phyloP scores from a whole-genome alignment of 2,888 invertebrate genomes.

The Stenolophus ochropezus region DNA sequence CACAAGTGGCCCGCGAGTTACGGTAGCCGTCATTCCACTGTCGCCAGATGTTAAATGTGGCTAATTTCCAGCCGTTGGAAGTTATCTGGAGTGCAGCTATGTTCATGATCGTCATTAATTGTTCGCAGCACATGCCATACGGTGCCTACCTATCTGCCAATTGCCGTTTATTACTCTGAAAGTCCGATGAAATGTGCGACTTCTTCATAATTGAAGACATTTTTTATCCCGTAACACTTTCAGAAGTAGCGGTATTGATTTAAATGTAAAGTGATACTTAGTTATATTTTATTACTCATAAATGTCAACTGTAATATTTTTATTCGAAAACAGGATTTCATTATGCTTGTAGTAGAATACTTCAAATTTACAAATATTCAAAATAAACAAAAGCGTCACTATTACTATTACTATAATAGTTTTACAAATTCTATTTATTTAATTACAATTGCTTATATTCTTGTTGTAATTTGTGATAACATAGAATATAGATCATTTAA shows the following conservation, averaged over 20 bases:
- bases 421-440: too few relatives aligned
- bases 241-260: neutral
- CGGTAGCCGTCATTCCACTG: neutral
- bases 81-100: conserved; percentile 1
- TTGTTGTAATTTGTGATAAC: too few relatives aligned
- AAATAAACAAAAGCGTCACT: neutral
- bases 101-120: conserved; percentile 22
- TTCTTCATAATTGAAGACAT: neutral
- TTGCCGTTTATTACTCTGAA: neutral
- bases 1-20: neutral
- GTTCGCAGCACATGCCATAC: conserved; percentile 5
- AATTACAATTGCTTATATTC: too few relatives aligned
- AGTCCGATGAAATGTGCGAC: neutral
- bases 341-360: neutral
- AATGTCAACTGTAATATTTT: neutral
- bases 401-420: too few relatives aligned
- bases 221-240: neutral
- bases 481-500: too few relatives aligned
- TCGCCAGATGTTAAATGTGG: conserved; percentile 26
- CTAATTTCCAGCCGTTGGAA: neutral
- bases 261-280: neutral
- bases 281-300: neutral
- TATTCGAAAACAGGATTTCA: neutral
- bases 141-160: neutral
- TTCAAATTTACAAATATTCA: neutral